phyloP scores from a whole-genome alignment of 2,113 vertebrate genomes.

The Cavia porcellus region DNA sequence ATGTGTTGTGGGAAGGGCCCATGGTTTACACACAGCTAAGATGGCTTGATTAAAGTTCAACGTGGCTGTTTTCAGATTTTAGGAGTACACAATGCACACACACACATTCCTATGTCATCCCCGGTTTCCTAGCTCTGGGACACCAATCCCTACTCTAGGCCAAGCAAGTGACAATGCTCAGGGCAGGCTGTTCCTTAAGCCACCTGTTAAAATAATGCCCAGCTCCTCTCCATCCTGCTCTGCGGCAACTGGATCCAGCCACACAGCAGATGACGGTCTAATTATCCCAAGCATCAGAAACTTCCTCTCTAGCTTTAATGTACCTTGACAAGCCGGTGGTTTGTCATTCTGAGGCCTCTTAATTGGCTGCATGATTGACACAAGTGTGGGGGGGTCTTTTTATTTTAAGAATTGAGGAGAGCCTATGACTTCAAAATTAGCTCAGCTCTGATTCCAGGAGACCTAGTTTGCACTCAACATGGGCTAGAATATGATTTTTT shows the following conservation, averaged over 20 bases:
- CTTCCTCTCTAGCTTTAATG: slow-evolving; percentile 59
- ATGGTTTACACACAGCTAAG: background rate
- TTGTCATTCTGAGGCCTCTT: slow-evolving; percentile 76
- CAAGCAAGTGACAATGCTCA: background rate
- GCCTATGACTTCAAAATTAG: slow-evolving; percentile 70
- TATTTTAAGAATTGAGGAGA: slow-evolving; percentile 80
- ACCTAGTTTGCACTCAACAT: slow-evolving; percentile 61
- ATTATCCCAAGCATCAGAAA: slow-evolving; percentile 71
- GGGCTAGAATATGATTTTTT: slow-evolving; percentile 41
- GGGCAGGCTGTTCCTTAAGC: background rate
- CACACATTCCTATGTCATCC: background rate
- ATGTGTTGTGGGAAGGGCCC: background rate
- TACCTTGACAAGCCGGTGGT: slow-evolving; percentile 55
- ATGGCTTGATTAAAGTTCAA: background rate
- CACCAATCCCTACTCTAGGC: background rate
- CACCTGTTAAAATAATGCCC: slow-evolving; percentile 33
- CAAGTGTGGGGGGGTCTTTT: slow-evolving; percentile 60
- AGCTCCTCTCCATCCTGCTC: background rate
- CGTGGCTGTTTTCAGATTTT: background rate
- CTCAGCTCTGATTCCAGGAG: slow-evolving; percentile 57
- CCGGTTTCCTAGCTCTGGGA: background rate
- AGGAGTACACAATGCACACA: background rate
- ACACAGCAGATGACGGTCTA: slow-evolving; percentile 43
- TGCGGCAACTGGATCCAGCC: background rate
- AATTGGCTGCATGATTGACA: slow-evolving; percentile 83